A percentile compares a stretch with the other conserved stretches of the same genome.
phyloP scores from a whole-genome alignment of 1,140 invertebrate genomes.

The Diuraphis noxia region DNA sequence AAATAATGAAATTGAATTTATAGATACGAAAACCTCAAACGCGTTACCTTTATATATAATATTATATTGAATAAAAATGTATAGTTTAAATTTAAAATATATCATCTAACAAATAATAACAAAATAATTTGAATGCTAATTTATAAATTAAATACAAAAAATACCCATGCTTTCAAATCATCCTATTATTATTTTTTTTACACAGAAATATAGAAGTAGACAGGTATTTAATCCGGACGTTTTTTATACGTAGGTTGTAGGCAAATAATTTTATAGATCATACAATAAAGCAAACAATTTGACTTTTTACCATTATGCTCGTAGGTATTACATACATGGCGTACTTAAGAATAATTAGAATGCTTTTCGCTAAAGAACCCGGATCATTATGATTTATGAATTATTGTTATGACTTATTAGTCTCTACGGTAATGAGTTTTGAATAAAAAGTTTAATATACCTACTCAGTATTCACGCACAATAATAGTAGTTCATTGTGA shows the following conservation, averaged over 20 bases:
- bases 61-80: background rate
- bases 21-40: background rate
- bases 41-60: background rate
- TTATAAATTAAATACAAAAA: background rate
- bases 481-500: background rate
- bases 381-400: background rate
- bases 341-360: background rate
- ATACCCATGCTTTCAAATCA: background rate
- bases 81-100: background rate
- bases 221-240: background rate
- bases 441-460: background rate
- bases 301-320: background rate
- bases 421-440: background rate
- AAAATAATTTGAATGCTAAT: background rate
- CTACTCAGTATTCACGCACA: background rate
- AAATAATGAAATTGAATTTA: background rate
- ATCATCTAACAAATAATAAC: background rate
- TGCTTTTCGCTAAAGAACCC: background rate
- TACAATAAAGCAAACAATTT: background rate
- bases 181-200: background rate
- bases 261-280: background rate
- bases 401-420: background rate
- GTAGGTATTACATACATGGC: background rate
- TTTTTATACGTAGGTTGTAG: too few relatives aligned
- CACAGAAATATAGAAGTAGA: background rate